Evolutionary conservation across 2,888 invertebrate species (phyloP), one percentile per base, ranked within the genome.

Genomic region (Bugula neritina): DNA sequence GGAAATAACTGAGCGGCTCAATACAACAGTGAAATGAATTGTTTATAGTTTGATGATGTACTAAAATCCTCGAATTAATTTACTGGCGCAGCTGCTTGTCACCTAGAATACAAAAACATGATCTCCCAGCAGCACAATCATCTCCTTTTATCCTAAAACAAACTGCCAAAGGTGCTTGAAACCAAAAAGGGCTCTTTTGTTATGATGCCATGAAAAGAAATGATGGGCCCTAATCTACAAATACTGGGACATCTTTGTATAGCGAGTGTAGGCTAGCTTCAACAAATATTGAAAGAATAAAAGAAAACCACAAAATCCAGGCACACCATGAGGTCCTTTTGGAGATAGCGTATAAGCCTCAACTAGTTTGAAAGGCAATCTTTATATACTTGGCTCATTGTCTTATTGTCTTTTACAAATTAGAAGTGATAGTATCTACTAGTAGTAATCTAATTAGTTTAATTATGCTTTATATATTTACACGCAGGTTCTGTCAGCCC

Each of bases 401-500:
- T 21, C 10, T n/a, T 57, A 23, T 23, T 57, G 25, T 57, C 57
- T n/a, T 17, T 52, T 10, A 10, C 21, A 17, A 25, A 5, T 23
- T 21, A 23, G 2, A 21, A 10, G 10, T 63, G 29, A 63, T 43
- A 10, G 5, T 17, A 31, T 35, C 31, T 72, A 63, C 29, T n/a
- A 10, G 5, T 72, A n/a, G 58, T 43, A 43, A 43, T 43, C 43
- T 43, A 43, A 43, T 43, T 43, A 43, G 17, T 43, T 43, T 43
- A 43, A 43, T 43, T 5, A 43, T 43, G 43, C 17, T 43, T 43
- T 43, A 43, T 10, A 43, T n/a, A n/a, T n/a, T n/a, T n/a, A n/a
- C n/a, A n/a, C n/a, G n/a, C 90, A 97, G 96, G 95, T 99, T 83
- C 89, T 99, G 82, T 95, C 96, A 81, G 94, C 98, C 80, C 88